Evolutionary conservation across 2,797 vertebrate genomes (phyloP), one percentile per base, ranked within the genome.

Genomic region (Pangasius djambal): DNA sequence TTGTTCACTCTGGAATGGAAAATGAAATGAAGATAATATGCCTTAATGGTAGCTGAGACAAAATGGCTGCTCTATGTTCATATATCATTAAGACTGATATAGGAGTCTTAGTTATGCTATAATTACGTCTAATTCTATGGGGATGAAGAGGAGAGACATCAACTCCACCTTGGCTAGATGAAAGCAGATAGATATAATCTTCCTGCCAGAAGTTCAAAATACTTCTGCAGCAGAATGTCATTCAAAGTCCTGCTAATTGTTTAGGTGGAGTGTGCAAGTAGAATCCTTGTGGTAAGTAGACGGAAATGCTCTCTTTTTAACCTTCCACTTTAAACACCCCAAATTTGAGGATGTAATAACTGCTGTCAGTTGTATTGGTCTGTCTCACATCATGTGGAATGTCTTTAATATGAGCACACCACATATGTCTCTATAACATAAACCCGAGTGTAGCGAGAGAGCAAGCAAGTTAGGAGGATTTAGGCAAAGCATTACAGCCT

Each of bases 401-500:
- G 91, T 92, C 92, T 92, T 90, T 89, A 91, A 91, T 90, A 93
- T 92, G 92, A 92, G 92, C 87, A 90, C 89, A 90, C 85, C 91
- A 86, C 93, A 93, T 94, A 95, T 88, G 88, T 94, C 93, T 94
- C 91, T 86, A 84, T 94, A 94, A 94, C 91, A 88, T 91, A 92
- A 92, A 90, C 89, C 92, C 89, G 87, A 92, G 31, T 91, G 84
- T 61, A 67, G 34, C 59, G 57, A 86, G 72, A 67, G 81, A 57
- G 65, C 89, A 93, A 94, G 92, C 83, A 92, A 95, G 94, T 95
- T 93, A 95, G 93, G 88, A 81, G 83, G 72, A 79, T 94, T 96
- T 95, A 95, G 95, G 93, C 91, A 94, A 95, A 92, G 91, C 94
- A 95, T 94, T 94, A 95, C 93, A 96, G 93, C 94, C 93, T 92